Base-by-base conservation (phyloP, 2,797 vertebrate genomes). In the Salmo trutta region DNA sequence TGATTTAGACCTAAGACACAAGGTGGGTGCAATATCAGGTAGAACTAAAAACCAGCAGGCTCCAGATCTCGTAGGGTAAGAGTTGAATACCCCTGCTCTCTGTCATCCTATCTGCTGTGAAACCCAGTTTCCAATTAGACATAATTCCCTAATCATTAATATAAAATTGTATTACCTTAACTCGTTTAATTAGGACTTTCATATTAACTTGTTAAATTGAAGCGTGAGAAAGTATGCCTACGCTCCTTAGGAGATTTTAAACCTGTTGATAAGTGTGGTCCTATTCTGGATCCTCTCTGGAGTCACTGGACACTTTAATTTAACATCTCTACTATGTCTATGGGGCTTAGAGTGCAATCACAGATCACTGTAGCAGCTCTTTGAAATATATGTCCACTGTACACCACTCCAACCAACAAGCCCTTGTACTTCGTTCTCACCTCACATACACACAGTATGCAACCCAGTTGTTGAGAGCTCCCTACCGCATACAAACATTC, bases 401-500 rank as follows among this genome's bases (percentile, higher is more conserved):
- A 82, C 66, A 54, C 80, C 6, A 12, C 64, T 68, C 75, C 81
- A 64, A 81, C 77, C 75, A 71, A 19, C 33, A 47, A 36, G 51
- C 21, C 21, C 59, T 7, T 65, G 71, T n/a, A 75, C 78, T 82
- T 85, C 29, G 74, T 80, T 81, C 82, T 80, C 80, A 67, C 64
- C 33, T 81, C 83, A 59, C 81, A 81, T n/a, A 75, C 72, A 65
- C 36, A 54, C 70, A 65, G 51, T 76, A 82, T 81, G 78, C 71
- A 66, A 75, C 81, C 79, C 84, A 77, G 77, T 81, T 74, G 78
- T 78, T 85, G 74, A 53, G 64, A 67, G 74, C 65, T 83, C 81
- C 75, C 75, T 77, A 2, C 70, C 78, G 77, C 76, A 78, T 75
- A 67, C 84, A 81, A 87, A 31, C 5, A 47, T 19, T 52, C n/a